A percentile compares a stretch with the other conserved stretches of the same genome.
phyloP scores from a whole-genome alignment of 2,113 vertebrate species.

The Edolisoma coerulescens region DNA sequence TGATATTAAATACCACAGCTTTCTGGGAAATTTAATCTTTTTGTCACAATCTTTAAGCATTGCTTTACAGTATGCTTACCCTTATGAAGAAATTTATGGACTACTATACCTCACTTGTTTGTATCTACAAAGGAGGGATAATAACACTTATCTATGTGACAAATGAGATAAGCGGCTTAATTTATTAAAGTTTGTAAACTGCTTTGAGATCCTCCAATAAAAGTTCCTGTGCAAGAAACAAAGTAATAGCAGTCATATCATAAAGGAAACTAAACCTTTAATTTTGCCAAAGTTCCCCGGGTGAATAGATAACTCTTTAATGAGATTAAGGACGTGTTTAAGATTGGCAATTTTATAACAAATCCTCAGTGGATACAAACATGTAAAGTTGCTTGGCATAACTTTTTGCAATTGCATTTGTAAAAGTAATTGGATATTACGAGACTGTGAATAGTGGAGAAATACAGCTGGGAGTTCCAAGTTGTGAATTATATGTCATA shows the following conservation, averaged over 20 bases:
- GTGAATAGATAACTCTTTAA: slow-evolving; percentile 48
- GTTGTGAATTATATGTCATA: slow-evolving; percentile 34
- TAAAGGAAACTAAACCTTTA: slow-evolving; percentile 34
- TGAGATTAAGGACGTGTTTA: slow-evolving; percentile 35
- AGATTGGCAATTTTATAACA: slow-evolving; percentile 54
- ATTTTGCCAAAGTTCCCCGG: slow-evolving; percentile 5
- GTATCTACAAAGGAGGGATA: slow-evolving; percentile 11
- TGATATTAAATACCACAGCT: slow-evolving; percentile 1
- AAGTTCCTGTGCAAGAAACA: neutral
- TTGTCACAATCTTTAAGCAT: neutral
- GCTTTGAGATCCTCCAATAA: neutral
- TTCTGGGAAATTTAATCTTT: neutral
- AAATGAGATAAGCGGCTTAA: slow-evolving; percentile 36
- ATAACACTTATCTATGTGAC: slow-evolving; percentile 34
- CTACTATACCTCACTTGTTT: neutral
- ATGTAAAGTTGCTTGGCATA: slow-evolving; percentile 30
- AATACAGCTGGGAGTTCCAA: slow-evolving; percentile 35
- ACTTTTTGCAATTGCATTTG: slow-evolving; percentile 53
- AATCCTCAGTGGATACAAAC: slow-evolving; percentile 37
- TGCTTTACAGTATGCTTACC: neutral
- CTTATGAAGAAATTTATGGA: neutral
- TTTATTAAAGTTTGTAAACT: slow-evolving; percentile 51
- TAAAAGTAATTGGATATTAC: slow-evolving; percentile 56
- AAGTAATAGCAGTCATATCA: slow-evolving; percentile 1
- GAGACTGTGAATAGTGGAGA: slow-evolving; percentile 17